Percentiles rank a stretch among this genome's conserved stretches.
Evolutionary conservation across 2,888 invertebrate genomes (phyloP).

Genomic region (Eulithis testata): DNA sequence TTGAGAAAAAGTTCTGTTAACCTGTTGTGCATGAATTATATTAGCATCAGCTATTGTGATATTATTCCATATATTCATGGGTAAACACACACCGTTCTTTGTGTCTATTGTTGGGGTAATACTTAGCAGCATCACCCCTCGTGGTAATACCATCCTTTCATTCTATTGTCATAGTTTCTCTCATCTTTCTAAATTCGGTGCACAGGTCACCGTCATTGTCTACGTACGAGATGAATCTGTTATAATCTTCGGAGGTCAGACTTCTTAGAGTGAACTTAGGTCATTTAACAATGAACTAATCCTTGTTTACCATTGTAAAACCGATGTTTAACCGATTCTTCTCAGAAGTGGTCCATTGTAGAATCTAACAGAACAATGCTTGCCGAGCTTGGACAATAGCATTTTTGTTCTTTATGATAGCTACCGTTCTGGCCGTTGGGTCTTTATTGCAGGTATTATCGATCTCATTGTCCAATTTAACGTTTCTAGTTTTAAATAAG

Average conservation of each 20-base stretch:
- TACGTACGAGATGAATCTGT: constrained; percentile 23
- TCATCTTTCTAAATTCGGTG: constrained; percentile 38
- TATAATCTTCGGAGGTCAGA: constrained; percentile 63
- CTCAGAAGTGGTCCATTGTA: constrained; percentile 55
- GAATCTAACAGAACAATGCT: constrained; percentile 65
- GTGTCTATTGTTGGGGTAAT: constrained; percentile 76
- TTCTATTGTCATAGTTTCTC: constrained; percentile 64
- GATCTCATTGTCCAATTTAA: constrained; percentile 77
- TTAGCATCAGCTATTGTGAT: constrained; percentile 77
- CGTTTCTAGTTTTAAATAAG: constrained; percentile 72
- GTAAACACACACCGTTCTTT: constrained; percentile 82
- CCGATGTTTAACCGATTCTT: constrained; percentile 65
- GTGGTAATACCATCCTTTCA: constrained; percentile 71
- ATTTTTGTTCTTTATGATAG: constrained; percentile 74
- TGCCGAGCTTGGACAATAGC: constrained; percentile 61
- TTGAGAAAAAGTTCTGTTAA: constrained; percentile 77
- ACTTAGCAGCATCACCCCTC: constrained; percentile 82
- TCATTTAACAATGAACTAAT: constrained; percentile 69
- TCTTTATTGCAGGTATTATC: constrained; percentile 76
- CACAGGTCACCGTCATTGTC: constrained; percentile 28
- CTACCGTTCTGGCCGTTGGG: constrained; percentile 79
- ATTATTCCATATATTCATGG: constrained; percentile 79
- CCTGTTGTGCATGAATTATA: constrained; percentile 74
- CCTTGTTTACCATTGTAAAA: constrained; percentile 71
- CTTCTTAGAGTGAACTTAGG: constrained; percentile 73